These are phyloP conservation scores for Coelogynopora nodosa DNA, from an alignment of 2,888 invertebrate genomes.

Conservation along the genomic window DNA sequence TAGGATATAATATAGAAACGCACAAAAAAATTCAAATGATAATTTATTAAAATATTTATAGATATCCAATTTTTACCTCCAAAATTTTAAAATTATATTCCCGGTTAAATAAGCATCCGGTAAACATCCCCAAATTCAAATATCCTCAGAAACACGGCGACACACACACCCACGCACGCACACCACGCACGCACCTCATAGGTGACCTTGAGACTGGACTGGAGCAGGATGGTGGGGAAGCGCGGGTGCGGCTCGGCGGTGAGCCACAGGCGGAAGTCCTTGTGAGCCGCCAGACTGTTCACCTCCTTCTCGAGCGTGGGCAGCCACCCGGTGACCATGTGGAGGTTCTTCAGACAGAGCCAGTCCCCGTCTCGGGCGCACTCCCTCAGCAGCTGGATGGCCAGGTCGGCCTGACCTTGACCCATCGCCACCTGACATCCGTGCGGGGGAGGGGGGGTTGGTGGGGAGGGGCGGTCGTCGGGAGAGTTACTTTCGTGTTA, in stretches of 20 bases:
- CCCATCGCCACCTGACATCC: conserved; percentile 72
- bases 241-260: conserved; percentile 76
- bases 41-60: too few relatives aligned
- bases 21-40: too few relatives aligned
- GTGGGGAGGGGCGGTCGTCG: too few relatives aligned
- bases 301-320: conserved; percentile 67
- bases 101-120: too few relatives aligned
- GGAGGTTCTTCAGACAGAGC: conserved; percentile 77
- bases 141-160: not conserved
- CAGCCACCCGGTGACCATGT: conserved; percentile 72
- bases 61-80: too few relatives aligned
- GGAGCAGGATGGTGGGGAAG: conserved; percentile 73
- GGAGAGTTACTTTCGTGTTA: too few relatives aligned
- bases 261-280: conserved; percentile 76
- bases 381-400: conserved; percentile 66
- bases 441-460: not conserved
- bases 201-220: conserved; percentile 74
- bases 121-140: too few relatives aligned
- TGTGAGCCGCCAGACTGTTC: conserved; percentile 51
- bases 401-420: conserved; percentile 72
- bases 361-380: conserved; percentile 70
- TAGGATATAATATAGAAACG: too few relatives aligned
- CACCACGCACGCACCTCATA: conserved; percentile 66
- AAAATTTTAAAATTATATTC: too few relatives aligned
- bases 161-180: not conserved